Conservation (phyloP, 2,113 vertebrate species). For the Excalfactoria chinensis region DNA sequence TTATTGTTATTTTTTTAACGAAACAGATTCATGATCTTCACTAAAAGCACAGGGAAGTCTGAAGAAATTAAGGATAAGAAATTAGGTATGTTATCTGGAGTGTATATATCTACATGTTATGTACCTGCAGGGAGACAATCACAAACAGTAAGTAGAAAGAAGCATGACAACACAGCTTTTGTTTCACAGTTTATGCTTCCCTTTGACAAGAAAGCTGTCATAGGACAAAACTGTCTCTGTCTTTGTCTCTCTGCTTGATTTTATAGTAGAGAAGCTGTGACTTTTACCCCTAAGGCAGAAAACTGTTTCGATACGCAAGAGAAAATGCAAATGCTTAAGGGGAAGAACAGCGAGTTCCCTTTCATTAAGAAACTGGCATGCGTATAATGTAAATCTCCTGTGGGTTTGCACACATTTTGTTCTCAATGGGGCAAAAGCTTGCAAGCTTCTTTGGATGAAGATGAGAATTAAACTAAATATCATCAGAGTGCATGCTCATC, state of each 20-base stretch:
- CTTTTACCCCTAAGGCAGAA: conserved; percentile 38
- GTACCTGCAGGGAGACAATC: neutral
- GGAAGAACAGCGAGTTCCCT: conserved; percentile 42
- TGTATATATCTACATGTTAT: neutral
- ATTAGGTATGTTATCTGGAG: neutral
- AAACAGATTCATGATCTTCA: neutral
- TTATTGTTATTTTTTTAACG: neutral
- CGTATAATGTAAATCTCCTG: conserved; percentile 30
- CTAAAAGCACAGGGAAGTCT: neutral
- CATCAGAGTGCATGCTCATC: conserved; percentile 16
- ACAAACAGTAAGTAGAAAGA: neutral
- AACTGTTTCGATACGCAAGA: conserved; percentile 37
- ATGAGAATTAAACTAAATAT: neutral
- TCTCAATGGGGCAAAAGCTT: conserved; percentile 40
- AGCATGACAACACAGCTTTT: neutral
- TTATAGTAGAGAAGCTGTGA: conserved; percentile 38
- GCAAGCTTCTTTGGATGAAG: conserved; percentile 37
- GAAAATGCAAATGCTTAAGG: conserved; percentile 38
- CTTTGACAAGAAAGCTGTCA: neutral
- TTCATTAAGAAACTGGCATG: conserved; percentile 64
- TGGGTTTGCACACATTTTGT: conserved; percentile 41
- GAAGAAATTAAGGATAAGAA: neutral
- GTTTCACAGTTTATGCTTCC: neutral
- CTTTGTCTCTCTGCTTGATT: neutral
- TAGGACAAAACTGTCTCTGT: neutral